These are phyloP conservation scores for Pachliopta kotzebuea DNA, from an alignment of 2,888 invertebrate species.

Conservation along the genomic window DNA sequence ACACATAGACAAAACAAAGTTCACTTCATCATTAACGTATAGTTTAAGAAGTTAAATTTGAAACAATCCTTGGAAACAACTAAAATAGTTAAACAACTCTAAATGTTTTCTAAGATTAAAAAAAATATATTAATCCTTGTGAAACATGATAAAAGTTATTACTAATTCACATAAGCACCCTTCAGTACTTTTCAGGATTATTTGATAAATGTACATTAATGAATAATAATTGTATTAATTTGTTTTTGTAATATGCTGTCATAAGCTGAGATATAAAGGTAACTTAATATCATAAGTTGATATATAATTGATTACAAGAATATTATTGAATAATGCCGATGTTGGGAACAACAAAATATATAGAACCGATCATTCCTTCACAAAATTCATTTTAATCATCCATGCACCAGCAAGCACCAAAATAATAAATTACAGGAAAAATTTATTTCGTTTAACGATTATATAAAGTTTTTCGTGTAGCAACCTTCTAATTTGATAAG, in stretches of 20 bases:
- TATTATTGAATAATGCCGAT: constrained; percentile 7
- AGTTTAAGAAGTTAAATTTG: neutral
- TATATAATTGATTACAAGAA: constrained; percentile 8
- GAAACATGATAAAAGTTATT: neutral
- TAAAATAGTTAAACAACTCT: neutral
- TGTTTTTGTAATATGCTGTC: neutral
- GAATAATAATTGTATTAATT: neutral
- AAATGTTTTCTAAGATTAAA: too few relatives aligned
- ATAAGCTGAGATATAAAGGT: neutral
- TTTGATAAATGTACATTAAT: neutral
- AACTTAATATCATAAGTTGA: constrained; percentile 7
- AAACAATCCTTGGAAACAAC: neutral
- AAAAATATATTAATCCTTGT: too few relatives aligned
- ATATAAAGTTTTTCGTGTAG: neutral
- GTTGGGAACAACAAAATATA: constrained; percentile 2
- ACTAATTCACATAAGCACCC: constrained; percentile 7
- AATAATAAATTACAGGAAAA: neutral
- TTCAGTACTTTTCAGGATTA: neutral
- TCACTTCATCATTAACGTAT: too few relatives aligned
- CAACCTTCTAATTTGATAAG: neutral
- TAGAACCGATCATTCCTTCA: neutral
- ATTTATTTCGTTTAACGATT: neutral
- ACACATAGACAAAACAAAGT: too few relatives aligned
- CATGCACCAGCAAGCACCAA: neutral
- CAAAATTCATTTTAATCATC: too few relatives aligned